Percentiles rank a stretch among this genome's conserved stretches.
phyloP scores from a whole-genome alignment of 2,888 invertebrate genomes.

The Stenchaetothrips biformis region DNA sequence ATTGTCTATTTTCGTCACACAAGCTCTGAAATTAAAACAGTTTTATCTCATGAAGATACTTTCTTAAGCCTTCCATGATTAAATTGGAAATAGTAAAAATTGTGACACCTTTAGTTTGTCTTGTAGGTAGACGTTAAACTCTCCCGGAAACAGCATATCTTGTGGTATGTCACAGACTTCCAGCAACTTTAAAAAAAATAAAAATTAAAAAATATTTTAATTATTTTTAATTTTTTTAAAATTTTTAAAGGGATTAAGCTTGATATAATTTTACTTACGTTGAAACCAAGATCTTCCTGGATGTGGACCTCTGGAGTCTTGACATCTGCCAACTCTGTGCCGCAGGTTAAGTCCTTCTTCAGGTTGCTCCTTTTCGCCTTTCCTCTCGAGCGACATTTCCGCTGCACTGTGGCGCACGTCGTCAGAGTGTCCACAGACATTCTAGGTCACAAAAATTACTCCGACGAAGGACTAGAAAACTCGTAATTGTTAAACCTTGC shows the following conservation, averaged over 20 bases:
- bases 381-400: not conserved
- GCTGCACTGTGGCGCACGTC: not conserved
- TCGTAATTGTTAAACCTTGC: too few species aligned
- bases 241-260: too few species aligned
- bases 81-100: not conserved
- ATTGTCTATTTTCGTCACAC: not conserved
- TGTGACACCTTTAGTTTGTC: not conserved
- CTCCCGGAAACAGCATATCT: constrained; percentile 9
- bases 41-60: not conserved
- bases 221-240: not conserved
- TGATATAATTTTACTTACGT: not conserved
- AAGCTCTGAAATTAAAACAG: not conserved
- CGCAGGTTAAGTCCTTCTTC: not conserved
- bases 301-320: not conserved
- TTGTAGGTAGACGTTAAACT: not conserved
- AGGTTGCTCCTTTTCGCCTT: not conserved
- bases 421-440: not conserved
- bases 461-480: too few species aligned
- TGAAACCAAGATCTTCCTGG: not conserved
- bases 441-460: too few species aligned
- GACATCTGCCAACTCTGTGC: not conserved
- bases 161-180: not conserved
- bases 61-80: too few species aligned
- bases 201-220: not conserved
- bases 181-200: not conserved